phyloP scores from a whole-genome alignment of 2,113 vertebrate species.

The Gymnarchus niloticus region DNA sequence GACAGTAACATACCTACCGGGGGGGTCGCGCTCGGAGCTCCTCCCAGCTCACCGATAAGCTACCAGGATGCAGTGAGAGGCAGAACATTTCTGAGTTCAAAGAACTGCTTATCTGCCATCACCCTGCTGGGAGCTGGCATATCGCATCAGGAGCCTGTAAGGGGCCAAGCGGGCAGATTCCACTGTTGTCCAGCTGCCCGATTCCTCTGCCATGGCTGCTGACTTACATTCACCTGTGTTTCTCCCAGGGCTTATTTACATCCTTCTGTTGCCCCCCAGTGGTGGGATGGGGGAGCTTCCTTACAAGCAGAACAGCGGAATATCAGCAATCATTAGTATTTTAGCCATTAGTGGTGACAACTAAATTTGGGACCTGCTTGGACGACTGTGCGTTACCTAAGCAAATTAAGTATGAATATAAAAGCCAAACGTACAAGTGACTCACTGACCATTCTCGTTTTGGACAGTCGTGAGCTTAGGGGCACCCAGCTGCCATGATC shows the following conservation, averaged over 20 bases:
- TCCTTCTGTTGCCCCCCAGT: not conserved
- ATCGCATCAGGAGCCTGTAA: too few relatives aligned
- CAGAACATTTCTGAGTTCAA: too few relatives aligned
- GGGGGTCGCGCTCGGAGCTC: not conserved
- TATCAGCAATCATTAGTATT: too few relatives aligned
- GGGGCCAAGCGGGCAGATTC: not conserved
- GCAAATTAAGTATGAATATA: too few relatives aligned
- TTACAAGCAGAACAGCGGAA: too few relatives aligned
- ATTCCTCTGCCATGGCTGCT: not conserved
- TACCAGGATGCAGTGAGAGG: not conserved
- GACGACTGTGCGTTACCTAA: not conserved
- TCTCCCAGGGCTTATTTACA: not conserved
- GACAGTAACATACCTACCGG: not conserved
- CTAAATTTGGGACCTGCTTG: not conserved
- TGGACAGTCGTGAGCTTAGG: not conserved
- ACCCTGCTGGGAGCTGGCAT: not conserved
- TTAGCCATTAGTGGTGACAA: not conserved
- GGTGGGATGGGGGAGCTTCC: too few relatives aligned
- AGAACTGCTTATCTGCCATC: not conserved
- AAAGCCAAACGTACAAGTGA: too few relatives aligned
- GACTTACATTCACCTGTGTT: not conserved
- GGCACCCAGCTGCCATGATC: not conserved
- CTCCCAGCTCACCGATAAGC: not conserved
- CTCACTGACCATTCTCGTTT: too few relatives aligned
- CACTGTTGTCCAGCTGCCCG: not conserved